A percentile compares a stretch with the other conserved stretches of the same genome.
These are phyloP conservation scores for Drosophila pruinosa DNA, from an alignment of 1,140 invertebrate species.

Conservation along the genomic window DNA sequence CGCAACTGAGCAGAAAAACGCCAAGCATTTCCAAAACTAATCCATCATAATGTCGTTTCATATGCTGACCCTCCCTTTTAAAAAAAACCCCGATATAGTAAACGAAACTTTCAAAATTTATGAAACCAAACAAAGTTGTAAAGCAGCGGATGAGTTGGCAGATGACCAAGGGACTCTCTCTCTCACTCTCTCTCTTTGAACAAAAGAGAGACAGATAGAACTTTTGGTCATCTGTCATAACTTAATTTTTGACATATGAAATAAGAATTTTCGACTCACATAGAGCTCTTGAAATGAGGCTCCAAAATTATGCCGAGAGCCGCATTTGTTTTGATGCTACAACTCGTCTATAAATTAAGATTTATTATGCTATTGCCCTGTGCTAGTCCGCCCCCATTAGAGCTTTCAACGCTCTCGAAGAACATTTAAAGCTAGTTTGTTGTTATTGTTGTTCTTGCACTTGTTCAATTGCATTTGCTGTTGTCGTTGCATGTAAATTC, in stretches of 20 bases:
- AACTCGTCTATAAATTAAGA: slow-evolving; percentile 67
- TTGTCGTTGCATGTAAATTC: slow-evolving; percentile 38
- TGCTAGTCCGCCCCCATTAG: neutral
- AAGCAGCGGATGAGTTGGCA: slow-evolving; percentile 72
- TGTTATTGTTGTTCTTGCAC: slow-evolving; percentile 42
- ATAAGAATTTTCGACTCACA: slow-evolving; percentile 26
- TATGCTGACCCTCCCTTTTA: slow-evolving; percentile 9
- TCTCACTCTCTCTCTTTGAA: too few species aligned
- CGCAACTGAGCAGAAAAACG: slow-evolving; percentile 72
- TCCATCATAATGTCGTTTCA: slow-evolving; percentile 61
- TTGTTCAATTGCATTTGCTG: slow-evolving; percentile 60
- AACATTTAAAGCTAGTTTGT: slow-evolving; percentile 11
- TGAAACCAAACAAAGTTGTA: slow-evolving; percentile 65
- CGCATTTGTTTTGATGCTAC: slow-evolving; percentile 58
- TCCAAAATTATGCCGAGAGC: slow-evolving; percentile 19
- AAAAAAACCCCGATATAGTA: slow-evolving; percentile 12
- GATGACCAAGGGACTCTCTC: slow-evolving; percentile 44
- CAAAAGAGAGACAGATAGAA: neutral
- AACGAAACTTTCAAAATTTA: slow-evolving; percentile 69
- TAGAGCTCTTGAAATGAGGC: slow-evolving; percentile 1
- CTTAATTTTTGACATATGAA: slow-evolving; percentile 76
- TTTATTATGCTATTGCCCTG: slow-evolving; percentile 52
- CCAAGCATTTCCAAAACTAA: slow-evolving; percentile 69
- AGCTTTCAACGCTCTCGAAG: slow-evolving; percentile 17
- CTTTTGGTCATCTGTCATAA: slow-evolving; percentile 65